A percentile compares a stretch with the other conserved stretches of the same genome.
Evolutionary conservation across 2,888 invertebrate species (phyloP).

Genomic region (Acanthoscelides obtectus): DNA sequence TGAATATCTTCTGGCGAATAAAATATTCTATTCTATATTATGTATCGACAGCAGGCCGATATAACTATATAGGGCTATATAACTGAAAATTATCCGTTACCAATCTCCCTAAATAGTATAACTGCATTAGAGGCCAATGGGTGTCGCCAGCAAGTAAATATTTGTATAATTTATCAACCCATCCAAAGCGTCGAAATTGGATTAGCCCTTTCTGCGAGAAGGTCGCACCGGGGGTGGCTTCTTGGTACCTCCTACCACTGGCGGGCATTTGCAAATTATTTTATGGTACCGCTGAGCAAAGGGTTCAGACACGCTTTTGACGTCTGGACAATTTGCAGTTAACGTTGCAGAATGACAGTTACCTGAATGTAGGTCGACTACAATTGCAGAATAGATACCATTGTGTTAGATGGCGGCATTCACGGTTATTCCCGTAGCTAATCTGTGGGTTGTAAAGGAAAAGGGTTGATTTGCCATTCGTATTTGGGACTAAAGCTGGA

Average conservation of each 20-base stretch:
- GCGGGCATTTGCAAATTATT: background rate
- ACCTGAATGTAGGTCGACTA: background rate
- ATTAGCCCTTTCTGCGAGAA: slow-evolving; percentile 25
- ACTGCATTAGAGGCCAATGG: background rate
- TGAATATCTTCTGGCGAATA: no score
- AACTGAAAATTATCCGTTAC: background rate
- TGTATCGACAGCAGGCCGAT: no score
- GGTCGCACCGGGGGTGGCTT: slow-evolving; percentile 11
- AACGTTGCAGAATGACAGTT: background rate
- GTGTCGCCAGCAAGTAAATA: slow-evolving; percentile 17
- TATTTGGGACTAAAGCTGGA: background rate
- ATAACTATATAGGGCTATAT: background rate
- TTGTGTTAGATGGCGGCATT: background rate
- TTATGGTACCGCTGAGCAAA: background rate
- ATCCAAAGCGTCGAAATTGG: slow-evolving; percentile 26
- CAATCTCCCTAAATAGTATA: background rate
- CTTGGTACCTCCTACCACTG: background rate
- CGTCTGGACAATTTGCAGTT: background rate
- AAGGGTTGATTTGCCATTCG: background rate
- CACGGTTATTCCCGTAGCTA: background rate
- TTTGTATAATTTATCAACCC: slow-evolving; percentile 24
- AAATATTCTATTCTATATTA: no score
- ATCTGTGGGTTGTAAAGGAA: background rate
- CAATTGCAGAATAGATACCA: background rate
- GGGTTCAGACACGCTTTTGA: background rate